Percentiles rank a stretch among this genome's conserved stretches.
Conservation (phyloP, 2,113 vertebrate genomes). For the Theristicus caerulescens region DNA sequence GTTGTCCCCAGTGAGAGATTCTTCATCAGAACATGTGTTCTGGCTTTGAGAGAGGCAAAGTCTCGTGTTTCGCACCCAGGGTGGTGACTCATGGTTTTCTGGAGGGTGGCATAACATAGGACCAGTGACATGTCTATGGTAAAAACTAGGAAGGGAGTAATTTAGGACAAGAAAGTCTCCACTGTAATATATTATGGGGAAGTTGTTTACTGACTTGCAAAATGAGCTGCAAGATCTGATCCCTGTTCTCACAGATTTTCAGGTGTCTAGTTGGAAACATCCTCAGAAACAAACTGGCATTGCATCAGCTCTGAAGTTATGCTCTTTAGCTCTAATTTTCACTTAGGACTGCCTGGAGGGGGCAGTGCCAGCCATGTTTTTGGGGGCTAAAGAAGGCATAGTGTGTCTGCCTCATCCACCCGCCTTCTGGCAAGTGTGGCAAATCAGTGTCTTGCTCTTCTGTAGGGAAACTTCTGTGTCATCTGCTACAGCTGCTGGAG, state of each 20-base stretch:
- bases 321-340: neutral
- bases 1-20: neutral
- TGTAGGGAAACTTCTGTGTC: neutral
- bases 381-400: accelerated
- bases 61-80: neutral
- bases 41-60: neutral
- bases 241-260: neutral
- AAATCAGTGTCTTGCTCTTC: neutral
- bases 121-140: neutral
- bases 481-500: neutral
- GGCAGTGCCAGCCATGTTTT: neutral
- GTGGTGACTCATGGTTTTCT: accelerated
- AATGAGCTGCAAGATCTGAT: neutral
- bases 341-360: neutral
- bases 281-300: neutral
- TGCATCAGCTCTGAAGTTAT: neutral
- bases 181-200: neutral
- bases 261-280: neutral
- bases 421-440: neutral
- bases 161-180: neutral
- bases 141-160: neutral
- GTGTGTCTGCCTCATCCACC: neutral
- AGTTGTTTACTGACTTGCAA: neutral
- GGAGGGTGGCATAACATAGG: neutral
- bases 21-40: accelerated